Evolutionary conservation across 2,888 invertebrate genomes (phyloP), one percentile per base, ranked within the genome.

Genomic region (Ptilodon capucinus): DNA sequence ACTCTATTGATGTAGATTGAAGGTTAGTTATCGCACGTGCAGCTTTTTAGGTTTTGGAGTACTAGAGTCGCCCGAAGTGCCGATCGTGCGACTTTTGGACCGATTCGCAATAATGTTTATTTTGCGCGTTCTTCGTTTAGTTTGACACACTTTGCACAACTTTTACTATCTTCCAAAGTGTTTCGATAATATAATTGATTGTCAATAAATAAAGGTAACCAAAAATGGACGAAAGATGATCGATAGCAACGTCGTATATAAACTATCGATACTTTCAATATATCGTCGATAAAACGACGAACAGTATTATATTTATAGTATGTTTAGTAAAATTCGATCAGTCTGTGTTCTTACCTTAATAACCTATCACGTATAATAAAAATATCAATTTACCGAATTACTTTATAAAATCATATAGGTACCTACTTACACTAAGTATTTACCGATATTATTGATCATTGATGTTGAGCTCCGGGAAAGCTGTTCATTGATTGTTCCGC

Each of bases 111-210:
- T 59, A 60, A 54, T 62, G 56, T 68, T 66, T 72, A 58, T 71
- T 69, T 73, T 64, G 61, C 63, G 57, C 48, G 51, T 56, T 55
- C 62, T 65, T 56, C 43, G 58, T 43, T 51, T 46, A 58, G 60
- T 59, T 63, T 68, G 69, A 69, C 68, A 64, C 59, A 64, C 65
- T 57, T 67, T 50, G 42, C 43, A 43, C 32, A 44, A 77, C 80
- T 80, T 80, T 79, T 81, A 81, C 78, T 78, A 76, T 77, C 78
- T 73, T 54, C 67, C 59, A 54, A 46, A 54, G 56, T 49, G 42
- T 55, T 60, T 52, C 34, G 42, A 41, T 62, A 58, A 60, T 56
- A 41, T 62, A 58, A 60, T 56, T 46, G 46, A 50, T 64, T 54
- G 48, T 51, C 49, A 36, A 52, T 52, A 48, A 51, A 47, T 44